A percentile compares a stretch with the other conserved stretches of the same genome.
Conservation (phyloP, 2,888 invertebrate genomes). For the Criorhina ranunculi region DNA sequence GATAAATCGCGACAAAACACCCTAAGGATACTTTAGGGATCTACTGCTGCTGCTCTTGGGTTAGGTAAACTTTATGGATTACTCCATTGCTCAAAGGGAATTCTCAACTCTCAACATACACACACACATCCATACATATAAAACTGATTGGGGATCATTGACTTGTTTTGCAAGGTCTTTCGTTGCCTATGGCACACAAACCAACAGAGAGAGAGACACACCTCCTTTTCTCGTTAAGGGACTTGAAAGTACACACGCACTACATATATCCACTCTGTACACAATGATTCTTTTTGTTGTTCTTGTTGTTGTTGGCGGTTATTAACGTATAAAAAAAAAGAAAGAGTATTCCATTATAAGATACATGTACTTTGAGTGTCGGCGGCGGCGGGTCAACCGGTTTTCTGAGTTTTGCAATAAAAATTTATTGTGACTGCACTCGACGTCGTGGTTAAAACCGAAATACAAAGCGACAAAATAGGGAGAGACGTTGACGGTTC, state of each 20-base stretch:
- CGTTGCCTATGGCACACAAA: constrained; percentile 48
- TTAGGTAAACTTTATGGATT: constrained; percentile 72
- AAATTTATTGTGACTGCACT: constrained; percentile 35
- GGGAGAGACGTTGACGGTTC: background rate
- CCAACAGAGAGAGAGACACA: constrained; percentile 46
- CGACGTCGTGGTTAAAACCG: constrained; percentile 29
- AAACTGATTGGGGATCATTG: constrained; percentile 75
- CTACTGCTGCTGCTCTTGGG: constrained; percentile 36
- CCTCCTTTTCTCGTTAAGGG: constrained; percentile 62
- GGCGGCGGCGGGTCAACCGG: constrained; percentile 65
- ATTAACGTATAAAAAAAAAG: constrained; percentile 6
- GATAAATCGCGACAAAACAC: constrained; percentile 74
- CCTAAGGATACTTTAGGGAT: constrained; percentile 63
- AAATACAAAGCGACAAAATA: constrained; percentile 4
- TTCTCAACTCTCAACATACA: constrained; percentile 53
- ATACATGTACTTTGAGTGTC: background rate
- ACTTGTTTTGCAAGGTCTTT: constrained; percentile 69
- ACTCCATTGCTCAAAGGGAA: constrained; percentile 64
- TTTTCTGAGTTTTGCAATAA: constrained; percentile 48
- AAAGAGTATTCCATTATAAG: background rate
- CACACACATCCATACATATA: constrained; percentile 24
- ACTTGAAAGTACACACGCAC: constrained; percentile 21
- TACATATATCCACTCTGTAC: background rate
- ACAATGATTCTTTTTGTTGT: background rate
- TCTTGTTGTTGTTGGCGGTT: background rate